Evolutionary conservation across 1,140 invertebrate species (phyloP), one percentile per base, ranked within the genome.

Genomic region (Hycleus cichorii): DNA sequence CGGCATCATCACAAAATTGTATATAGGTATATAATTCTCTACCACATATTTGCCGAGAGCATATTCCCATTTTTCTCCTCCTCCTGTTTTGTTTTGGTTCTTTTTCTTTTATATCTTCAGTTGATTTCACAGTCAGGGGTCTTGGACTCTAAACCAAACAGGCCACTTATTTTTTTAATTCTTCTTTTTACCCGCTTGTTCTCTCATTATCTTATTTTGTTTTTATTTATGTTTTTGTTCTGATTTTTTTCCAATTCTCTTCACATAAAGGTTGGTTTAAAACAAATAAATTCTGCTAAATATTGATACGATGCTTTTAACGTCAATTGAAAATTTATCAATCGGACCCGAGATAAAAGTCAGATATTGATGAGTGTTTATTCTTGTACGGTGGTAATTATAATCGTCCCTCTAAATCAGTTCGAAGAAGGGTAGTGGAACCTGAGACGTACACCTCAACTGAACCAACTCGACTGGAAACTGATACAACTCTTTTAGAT

Each of bases 361-460:
- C 45, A 58, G 47, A 55, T 62, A 62, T 62, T 62, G 60, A 62
- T 62, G 60, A 58, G 59, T 62, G 56, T 57, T 54, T 61, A 45
- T 55, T 58, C 60, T 58, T 57, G 56, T 49, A 50, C 47, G 52
- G 52, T 58, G 53, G 56, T 62, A 62, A 62, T 62, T 62, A 62
- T 62, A 62, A 62, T 58, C 56, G 58, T 55, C 60, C 58, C 55
- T 25, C n/a, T 45, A 32, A 32, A 32, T 32, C 32, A 7, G 32
- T 7, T 4, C 4, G 7, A 32, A 32, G 3, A 32, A 32, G 32
- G 32, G 32, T 32, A 32, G 32, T 7, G 7, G 32, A 32, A 32
- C 3, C 32, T 32, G 32, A 32, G 51, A n/a, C 9, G 26, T 45
- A 46, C 42, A 43, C 18, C 18, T 18, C 18, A 18, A 18, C 18